Conservation (phyloP, 2,113 vertebrate species). For the Ochotona princeps region DNA sequence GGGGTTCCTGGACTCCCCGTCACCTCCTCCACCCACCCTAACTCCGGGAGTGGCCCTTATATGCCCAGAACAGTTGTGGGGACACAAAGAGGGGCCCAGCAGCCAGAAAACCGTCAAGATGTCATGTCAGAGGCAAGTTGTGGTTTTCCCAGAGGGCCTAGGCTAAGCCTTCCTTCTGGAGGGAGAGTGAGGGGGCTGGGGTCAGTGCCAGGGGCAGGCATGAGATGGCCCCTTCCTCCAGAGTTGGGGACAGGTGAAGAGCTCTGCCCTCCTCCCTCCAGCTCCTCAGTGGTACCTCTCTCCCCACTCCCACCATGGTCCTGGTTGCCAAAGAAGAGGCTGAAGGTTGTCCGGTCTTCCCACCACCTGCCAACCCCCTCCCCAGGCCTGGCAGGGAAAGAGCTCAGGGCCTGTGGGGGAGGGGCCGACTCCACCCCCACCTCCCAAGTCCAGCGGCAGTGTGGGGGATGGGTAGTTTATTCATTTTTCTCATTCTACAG, state of each 20-base stretch:
- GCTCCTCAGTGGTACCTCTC: too few species aligned
- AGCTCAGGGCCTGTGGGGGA: background rate
- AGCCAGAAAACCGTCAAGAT: constrained; percentile 76
- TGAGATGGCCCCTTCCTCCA: background rate
- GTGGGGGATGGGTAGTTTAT: background rate
- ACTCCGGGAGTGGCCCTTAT: constrained; percentile 55
- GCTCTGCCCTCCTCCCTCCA: background rate
- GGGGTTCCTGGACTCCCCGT: constrained; percentile 21
- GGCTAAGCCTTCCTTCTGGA: constrained; percentile 77
- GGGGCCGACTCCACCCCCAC: background rate
- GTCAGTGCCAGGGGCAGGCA: background rate
- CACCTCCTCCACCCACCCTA: background rate
- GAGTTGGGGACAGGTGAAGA: background rate
- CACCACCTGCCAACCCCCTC: background rate
- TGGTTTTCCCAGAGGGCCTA: constrained; percentile 64
- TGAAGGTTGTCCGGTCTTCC: background rate
- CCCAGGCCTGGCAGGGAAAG: background rate
- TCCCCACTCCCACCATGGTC: background rate
- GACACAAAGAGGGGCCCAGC: constrained; percentile 72
- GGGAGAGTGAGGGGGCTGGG: background rate
- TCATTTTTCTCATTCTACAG: background rate
- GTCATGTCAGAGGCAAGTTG: constrained; percentile 76
- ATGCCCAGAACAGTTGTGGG: constrained; percentile 39
- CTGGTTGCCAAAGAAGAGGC: background rate
- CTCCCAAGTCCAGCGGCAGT: too few species aligned